Conservation (phyloP, 2,888 invertebrate species). For the Metalampra italica region DNA sequence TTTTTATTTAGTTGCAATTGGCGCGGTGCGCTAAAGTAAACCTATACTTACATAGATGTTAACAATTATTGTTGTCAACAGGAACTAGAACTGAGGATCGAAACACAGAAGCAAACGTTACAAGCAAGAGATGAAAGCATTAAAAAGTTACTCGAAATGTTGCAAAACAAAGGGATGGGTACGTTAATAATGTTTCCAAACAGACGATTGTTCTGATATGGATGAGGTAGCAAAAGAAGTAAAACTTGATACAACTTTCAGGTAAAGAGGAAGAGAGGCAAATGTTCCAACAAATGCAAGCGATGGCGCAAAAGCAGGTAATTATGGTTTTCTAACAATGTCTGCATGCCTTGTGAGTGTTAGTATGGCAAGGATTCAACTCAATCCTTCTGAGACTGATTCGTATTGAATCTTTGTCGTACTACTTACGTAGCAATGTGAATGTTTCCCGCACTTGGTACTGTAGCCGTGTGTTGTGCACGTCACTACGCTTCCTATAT, state of each 20-base stretch:
- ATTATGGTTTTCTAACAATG: constrained; percentile 42
- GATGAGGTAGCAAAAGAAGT: constrained; percentile 53
- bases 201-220: neutral
- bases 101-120: constrained; percentile 98
- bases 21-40: no score
- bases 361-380: constrained; percentile 31
- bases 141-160: constrained; percentile 98
- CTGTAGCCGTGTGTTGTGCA: constrained; percentile 54
- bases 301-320: constrained; percentile 98
- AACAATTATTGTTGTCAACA: constrained; percentile 57
- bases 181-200: constrained; percentile 55
- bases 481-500: constrained; percentile 67
- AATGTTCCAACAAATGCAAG: constrained; percentile 98
- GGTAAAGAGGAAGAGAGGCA: constrained; percentile 97
- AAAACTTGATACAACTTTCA: constrained; percentile 66
- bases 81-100: constrained; percentile 97
- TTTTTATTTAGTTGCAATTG: no score
- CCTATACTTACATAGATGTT: no score
- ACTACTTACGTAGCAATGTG: neutral
- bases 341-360: constrained; percentile 35
- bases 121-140: constrained; percentile 98
- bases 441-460: constrained; percentile 41
- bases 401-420: no score
- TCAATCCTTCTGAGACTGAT: neutral
- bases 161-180: constrained; percentile 98